phyloP scores from a whole-genome alignment of 2,797 vertebrate species.

The Darevskia nairensis region DNA sequence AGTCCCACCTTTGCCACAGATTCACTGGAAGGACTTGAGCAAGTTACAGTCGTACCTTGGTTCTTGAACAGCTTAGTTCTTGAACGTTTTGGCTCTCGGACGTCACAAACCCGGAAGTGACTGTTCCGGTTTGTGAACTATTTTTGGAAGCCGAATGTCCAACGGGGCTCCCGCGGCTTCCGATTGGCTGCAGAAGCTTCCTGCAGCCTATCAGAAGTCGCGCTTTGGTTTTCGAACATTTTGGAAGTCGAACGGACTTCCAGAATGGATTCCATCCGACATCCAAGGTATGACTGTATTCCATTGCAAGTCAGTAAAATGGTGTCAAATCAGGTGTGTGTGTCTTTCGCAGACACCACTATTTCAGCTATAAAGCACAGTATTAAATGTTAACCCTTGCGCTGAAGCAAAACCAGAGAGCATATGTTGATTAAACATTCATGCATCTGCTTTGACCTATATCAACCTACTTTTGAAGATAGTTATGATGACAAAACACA shows the following conservation, averaged over 20 bases:
- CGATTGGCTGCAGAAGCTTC: too few relatives aligned
- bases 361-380: not conserved
- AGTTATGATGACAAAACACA: not conserved
- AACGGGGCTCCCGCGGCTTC: too few relatives aligned
- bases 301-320: not conserved
- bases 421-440: not conserved
- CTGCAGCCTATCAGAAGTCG: too few relatives aligned
- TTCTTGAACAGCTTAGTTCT: too few relatives aligned
- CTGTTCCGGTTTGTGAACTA: too few relatives aligned
- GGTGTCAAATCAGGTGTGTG: conserved; percentile 30
- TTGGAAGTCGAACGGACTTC: too few relatives aligned
- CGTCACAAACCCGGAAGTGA: too few relatives aligned
- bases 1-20: not conserved
- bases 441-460: not conserved
- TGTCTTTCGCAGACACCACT: too few relatives aligned
- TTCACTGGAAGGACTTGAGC: not conserved
- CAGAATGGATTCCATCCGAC: too few relatives aligned
- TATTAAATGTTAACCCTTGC: not conserved
- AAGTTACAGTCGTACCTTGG: not conserved
- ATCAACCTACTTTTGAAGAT: not conserved
- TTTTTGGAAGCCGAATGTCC: too few relatives aligned
- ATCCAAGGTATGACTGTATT: not conserved
- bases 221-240: too few relatives aligned
- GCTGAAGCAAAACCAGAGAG: not conserved
- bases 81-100: too few relatives aligned